A percentile compares a stretch with the other conserved stretches of the same genome.
Conservation (phyloP, 30 jellyfish, hydroid and myxozoan genomes). For the Cassiopea andromeda region DNA sequence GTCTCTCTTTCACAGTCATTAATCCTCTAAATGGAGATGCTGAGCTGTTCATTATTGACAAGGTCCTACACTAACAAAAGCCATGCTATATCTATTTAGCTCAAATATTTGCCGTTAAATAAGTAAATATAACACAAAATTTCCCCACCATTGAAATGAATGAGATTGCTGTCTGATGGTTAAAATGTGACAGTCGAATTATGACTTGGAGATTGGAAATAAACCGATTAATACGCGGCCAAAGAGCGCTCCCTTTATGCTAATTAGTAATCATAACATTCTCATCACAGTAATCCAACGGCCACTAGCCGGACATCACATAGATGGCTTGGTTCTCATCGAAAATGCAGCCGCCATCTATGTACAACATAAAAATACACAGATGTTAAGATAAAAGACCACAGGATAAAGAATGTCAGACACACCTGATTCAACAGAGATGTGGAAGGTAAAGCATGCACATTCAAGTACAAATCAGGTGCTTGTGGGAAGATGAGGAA, state of each 20-base stretch:
- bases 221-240: constrained; percentile 62
- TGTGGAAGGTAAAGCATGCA: neutral
- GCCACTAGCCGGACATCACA: constrained; percentile 44
- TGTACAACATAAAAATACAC: neutral
- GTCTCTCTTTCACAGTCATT: neutral
- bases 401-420: neutral
- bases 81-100: constrained; percentile 17
- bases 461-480: no score
- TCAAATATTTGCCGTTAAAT: constrained; percentile 15
- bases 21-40: constrained; percentile 4
- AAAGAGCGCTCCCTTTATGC: constrained; percentile 69
- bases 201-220: constrained; percentile 22
- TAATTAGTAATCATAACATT: constrained; percentile 58
- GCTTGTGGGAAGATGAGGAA: no score
- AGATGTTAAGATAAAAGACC: neutral
- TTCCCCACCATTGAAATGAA: constrained; percentile 35
- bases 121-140: constrained; percentile 4
- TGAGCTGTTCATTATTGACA: neutral
- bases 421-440: neutral
- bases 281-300: constrained; percentile 11
- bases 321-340: neutral
- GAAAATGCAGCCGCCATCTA: neutral
- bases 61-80: neutral
- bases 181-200: constrained; percentile 6
- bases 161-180: constrained; percentile 4